Evolutionary conservation across 92 coral and sea anemone genomes (phyloP).

Genomic region (Parazoanthus atlanticus): DNA sequence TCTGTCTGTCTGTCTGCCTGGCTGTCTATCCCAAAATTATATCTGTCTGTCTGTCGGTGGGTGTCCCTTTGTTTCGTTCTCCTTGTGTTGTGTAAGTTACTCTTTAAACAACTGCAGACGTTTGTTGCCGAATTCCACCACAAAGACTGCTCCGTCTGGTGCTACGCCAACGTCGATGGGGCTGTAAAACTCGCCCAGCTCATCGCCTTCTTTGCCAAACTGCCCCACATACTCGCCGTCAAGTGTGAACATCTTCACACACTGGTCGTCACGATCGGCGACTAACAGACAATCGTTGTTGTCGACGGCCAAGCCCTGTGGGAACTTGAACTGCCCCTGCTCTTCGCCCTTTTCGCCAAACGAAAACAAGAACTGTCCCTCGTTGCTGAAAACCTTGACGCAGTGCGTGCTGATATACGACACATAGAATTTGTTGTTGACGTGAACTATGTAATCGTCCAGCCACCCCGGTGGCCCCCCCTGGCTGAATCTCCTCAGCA

Average conservation of each 20-base stretch:
- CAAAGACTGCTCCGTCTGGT: slow-evolving; percentile 60
- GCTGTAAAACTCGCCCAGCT: slow-evolving; percentile 68
- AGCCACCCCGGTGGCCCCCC: slow-evolving; percentile 44
- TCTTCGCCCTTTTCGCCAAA: slow-evolving; percentile 49
- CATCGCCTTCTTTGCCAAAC: slow-evolving; percentile 75
- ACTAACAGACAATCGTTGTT: slow-evolving; percentile 69
- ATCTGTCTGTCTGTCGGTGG: not conserved
- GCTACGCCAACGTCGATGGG: slow-evolving; percentile 75
- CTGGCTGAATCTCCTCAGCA: slow-evolving; percentile 37
- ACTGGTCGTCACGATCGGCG: slow-evolving; percentile 76
- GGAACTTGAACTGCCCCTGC: slow-evolving; percentile 65
- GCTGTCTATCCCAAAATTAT: no score
- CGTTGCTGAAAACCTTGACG: slow-evolving; percentile 78
- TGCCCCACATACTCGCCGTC: slow-evolving; percentile 62
- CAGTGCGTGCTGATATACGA: slow-evolving; percentile 83
- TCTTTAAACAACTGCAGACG: slow-evolving; percentile 65
- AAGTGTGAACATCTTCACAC: slow-evolving; percentile 71
- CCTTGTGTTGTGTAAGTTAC: not conserved
- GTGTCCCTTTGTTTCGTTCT: not conserved
- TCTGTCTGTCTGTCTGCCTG: no score
- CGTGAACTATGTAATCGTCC: slow-evolving; percentile 41
- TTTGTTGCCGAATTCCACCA: slow-evolving; percentile 72
- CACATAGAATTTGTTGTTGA: slow-evolving; percentile 60
- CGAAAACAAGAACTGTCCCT: slow-evolving; percentile 67
- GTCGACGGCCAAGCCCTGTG: slow-evolving; percentile 78